These are phyloP conservation scores for Pammene aurita DNA, from an alignment of 2,888 invertebrate genomes.

Conservation along the genomic window DNA sequence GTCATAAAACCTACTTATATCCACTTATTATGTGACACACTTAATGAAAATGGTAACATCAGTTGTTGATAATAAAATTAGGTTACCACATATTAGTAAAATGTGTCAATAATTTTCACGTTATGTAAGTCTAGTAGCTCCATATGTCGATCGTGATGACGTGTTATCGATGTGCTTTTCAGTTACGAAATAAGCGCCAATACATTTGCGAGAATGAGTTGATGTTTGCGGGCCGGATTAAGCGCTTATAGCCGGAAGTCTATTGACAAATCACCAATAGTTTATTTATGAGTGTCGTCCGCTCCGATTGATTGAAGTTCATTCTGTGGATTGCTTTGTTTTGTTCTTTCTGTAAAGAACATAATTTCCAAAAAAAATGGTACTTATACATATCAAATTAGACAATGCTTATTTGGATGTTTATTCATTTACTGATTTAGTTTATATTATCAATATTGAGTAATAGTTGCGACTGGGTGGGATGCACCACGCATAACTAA, in stretches of 20 bases:
- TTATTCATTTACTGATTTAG: not conserved
- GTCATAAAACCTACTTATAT: no score
- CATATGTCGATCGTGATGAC: conserved; percentile 68
- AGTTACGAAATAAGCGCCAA: conserved; percentile 59
- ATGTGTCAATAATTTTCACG: not conserved
- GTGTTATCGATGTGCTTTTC: conserved; percentile 67
- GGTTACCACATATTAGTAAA: no score
- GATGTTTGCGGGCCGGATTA: conserved; percentile 64
- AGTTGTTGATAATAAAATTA: no score
- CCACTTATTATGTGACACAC: no score
- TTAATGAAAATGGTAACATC: no score
- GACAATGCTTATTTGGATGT: not conserved
- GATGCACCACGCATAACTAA: no score
- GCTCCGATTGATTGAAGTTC: conserved; percentile 24
- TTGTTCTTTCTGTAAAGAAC: conserved; percentile 1
- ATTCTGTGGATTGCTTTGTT: conserved; percentile 22
- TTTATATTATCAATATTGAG: not conserved
- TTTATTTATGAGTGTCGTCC: conserved; percentile 51
- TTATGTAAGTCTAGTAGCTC: conserved; percentile 49
- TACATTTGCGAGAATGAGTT: conserved; percentile 62
- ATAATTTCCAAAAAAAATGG: not conserved
- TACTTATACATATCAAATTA: not conserved
- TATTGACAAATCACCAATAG: conserved; percentile 56
- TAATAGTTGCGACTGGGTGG: not conserved
- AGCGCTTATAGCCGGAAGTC: conserved; percentile 52